These are phyloP conservation scores for Drosophila birchii DNA, from an alignment of 2,888 invertebrate species.

Conservation along the genomic window DNA sequence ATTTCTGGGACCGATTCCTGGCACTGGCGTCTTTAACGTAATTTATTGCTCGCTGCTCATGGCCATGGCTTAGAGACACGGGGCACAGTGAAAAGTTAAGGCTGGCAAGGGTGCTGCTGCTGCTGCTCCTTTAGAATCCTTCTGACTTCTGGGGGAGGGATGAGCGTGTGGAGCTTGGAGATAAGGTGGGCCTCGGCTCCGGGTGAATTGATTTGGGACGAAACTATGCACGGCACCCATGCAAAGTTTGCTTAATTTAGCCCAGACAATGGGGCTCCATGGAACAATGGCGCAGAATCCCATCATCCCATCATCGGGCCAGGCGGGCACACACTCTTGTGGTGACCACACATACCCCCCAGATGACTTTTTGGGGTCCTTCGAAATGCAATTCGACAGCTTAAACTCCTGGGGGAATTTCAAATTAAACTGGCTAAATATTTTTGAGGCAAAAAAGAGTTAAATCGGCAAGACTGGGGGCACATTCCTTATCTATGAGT, in stretches of 20 bases:
- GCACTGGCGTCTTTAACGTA: conserved; percentile 75
- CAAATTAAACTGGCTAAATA: conserved; percentile 9
- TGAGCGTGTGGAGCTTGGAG: conserved; percentile 20
- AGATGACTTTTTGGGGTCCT: conserved; percentile 20
- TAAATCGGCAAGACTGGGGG: neutral
- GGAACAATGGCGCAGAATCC: conserved; percentile 60
- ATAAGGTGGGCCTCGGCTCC: conserved; percentile 44
- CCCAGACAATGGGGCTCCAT: conserved; percentile 65
- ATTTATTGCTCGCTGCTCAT: conserved; percentile 66
- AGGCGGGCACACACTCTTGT: conserved; percentile 23
- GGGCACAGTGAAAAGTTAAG: conserved; percentile 69
- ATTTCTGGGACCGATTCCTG: conserved; percentile 59
- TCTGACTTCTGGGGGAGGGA: conserved; percentile 6
- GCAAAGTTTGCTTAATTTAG: conserved; percentile 73
- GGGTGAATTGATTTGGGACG: conserved; percentile 68
- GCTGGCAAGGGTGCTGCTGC: conserved; percentile 44
- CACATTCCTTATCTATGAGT: neutral
- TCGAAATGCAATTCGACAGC: conserved; percentile 33
- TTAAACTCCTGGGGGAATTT: conserved; percentile 31
- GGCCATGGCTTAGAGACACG: conserved; percentile 54
- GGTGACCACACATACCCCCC: conserved; percentile 20
- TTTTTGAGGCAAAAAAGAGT: conserved; percentile 11
- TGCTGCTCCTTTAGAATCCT: conserved; percentile 55
- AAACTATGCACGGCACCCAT: conserved; percentile 70
- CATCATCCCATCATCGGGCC: conserved; percentile 11